A percentile compares a stretch with the other conserved stretches of the same genome.
Evolutionary conservation across 2,888 invertebrate genomes (phyloP).

Genomic region (Pseudanteris insignis): DNA sequence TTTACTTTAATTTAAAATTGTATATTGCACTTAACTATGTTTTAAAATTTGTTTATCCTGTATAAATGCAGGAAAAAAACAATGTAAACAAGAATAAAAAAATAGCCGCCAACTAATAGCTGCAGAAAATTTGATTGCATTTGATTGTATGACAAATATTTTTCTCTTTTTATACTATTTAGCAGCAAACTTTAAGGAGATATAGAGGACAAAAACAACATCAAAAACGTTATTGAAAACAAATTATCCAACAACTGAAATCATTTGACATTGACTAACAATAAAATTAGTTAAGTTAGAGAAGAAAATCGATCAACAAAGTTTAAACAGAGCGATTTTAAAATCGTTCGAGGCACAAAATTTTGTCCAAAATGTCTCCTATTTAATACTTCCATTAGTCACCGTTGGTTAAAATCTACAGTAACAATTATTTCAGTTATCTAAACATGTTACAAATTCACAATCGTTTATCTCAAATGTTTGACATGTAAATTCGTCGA

Average conservation of each 20-base stretch:
- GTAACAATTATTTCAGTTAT: conserved; percentile 30
- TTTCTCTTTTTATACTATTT: conserved; percentile 7
- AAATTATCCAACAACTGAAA: too few species aligned
- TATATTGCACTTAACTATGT: conserved; percentile 26
- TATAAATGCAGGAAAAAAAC: background rate
- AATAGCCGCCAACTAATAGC: conserved; percentile 5
- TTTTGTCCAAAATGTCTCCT: conserved; percentile 3
- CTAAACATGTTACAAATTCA: conserved; percentile 29
- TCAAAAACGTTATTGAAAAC: background rate
- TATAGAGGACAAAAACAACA: conserved; percentile 6
- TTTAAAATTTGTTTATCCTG: conserved; percentile 2
- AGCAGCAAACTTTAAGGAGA: conserved; percentile 6
- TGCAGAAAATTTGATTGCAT: conserved; percentile 17
- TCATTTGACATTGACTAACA: conserved; percentile 1
- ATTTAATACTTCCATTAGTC: conserved; percentile 39
- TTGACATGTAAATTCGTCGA: conserved; percentile 18
- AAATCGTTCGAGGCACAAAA: too few species aligned
- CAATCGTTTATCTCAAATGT: conserved; percentile 6
- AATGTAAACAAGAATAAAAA: conserved; percentile 11
- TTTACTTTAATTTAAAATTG: conserved; percentile 12
- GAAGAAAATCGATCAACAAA: too few species aligned
- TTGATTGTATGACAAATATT: background rate
- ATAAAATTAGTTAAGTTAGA: background rate
- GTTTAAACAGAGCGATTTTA: too few species aligned
- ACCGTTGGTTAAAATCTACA: conserved; percentile 34